Conservation (phyloP, 1,140 invertebrate species). For the Sitophilus oryzae region DNA sequence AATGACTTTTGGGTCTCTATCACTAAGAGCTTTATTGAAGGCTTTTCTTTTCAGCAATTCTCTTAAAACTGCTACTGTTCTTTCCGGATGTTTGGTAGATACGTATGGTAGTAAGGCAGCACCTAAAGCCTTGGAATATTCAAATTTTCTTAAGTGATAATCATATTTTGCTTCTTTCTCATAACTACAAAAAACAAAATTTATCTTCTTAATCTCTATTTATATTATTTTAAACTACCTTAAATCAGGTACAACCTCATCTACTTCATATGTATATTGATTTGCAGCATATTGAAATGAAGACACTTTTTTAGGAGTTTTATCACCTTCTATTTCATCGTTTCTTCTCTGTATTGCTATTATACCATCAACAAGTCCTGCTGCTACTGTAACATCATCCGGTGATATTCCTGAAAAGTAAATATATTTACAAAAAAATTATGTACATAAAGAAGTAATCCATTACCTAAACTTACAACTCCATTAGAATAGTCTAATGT, state of each 20-base stretch:
- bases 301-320: constrained; percentile 47
- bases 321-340: constrained; percentile 44
- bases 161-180: constrained; percentile 60
- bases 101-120: constrained; percentile 58
- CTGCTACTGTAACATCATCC: constrained; percentile 77
- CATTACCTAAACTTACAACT: constrained; percentile 66
- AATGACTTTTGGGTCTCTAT: constrained; percentile 61
- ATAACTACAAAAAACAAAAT: constrained; percentile 21
- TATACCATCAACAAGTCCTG: constrained; percentile 88
- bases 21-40: constrained; percentile 63
- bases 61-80: constrained; percentile 72
- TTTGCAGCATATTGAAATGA: constrained; percentile 51
- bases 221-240: constrained; percentile 15
- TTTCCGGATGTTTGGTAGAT: constrained; percentile 62
- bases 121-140: constrained; percentile 76
- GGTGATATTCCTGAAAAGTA: constrained; percentile 55
- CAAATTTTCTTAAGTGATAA: constrained; percentile 68
- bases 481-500: constrained; percentile 86
- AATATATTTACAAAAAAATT: not conserved
- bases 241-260: constrained; percentile 50
- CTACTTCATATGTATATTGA: constrained; percentile 47
- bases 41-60: constrained; percentile 75
- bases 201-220: not conserved
- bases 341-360: constrained; percentile 79
- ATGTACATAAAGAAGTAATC: not conserved